Conservation (phyloP, 1,140 invertebrate genomes). For the Papilio polyxenes region DNA sequence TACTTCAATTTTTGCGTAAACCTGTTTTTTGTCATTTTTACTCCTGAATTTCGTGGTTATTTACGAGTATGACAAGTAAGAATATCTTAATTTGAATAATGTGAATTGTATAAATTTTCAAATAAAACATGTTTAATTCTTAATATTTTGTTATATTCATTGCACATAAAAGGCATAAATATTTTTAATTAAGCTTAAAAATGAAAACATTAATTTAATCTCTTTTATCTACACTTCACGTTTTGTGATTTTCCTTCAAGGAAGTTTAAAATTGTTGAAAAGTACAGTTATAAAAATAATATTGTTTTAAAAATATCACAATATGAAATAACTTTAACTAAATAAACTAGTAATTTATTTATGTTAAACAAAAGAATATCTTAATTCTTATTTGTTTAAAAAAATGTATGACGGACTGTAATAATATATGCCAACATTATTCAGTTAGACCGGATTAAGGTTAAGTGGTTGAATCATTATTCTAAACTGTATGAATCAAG, state of each 20-base stretch:
- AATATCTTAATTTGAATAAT: neutral
- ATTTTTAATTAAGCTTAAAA: neutral
- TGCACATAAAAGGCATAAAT: neutral
- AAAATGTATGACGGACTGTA: too few species aligned
- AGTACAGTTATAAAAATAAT: neutral
- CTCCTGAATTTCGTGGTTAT: neutral
- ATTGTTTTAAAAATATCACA: neutral
- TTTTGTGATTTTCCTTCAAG: neutral
- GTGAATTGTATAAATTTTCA: neutral
- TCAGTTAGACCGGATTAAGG: neutral
- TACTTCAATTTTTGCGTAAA: neutral
- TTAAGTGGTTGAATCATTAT: constrained; percentile 17
- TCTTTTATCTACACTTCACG: too few species aligned
- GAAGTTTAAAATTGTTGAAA: neutral
- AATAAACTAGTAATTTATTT: neutral
- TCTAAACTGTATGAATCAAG: neutral
- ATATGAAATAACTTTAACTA: neutral
- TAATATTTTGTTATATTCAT: neutral
- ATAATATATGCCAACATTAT: neutral
- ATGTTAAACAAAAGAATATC: neutral
- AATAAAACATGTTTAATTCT: neutral
- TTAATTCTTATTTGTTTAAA: neutral
- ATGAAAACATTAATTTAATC: neutral
- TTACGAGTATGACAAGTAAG: neutral
- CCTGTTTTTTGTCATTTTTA: neutral